Percentiles rank a stretch among this genome's conserved stretches.
Evolutionary conservation across 2,113 vertebrate genomes (phyloP).

Genomic region (Sitta europaea): DNA sequence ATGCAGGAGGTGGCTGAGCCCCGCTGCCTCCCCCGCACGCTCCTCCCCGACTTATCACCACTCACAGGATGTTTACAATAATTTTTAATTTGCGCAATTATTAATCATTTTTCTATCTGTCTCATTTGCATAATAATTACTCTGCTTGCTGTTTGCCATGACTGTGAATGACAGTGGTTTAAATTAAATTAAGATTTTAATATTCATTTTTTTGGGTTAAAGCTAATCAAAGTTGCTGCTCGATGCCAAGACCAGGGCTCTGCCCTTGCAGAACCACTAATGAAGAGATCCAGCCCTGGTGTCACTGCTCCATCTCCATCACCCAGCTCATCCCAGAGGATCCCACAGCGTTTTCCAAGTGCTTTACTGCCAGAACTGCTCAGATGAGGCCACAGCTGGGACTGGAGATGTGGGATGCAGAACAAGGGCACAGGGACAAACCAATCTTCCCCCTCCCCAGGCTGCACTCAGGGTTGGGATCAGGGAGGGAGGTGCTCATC

Average conservation of each 20-base stretch:
- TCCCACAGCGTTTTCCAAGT: rapidly evolving
- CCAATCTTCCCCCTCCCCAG: background rate
- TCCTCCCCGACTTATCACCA: constrained; percentile 69
- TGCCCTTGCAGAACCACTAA: background rate
- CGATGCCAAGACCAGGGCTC: background rate
- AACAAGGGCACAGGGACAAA: background rate
- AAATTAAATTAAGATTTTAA: constrained; percentile 78
- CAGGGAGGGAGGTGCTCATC: background rate
- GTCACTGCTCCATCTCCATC: background rate
- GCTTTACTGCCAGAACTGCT: background rate
- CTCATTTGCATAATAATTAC: constrained; percentile 82
- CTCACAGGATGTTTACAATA: constrained; percentile 80
- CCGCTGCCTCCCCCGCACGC: constrained; percentile 9
- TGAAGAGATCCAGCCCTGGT: background rate
- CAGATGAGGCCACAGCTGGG: background rate
- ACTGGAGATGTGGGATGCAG: background rate
- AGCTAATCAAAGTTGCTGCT: constrained; percentile 61
- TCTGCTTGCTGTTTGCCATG: constrained; percentile 69
- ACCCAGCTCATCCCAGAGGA: background rate
- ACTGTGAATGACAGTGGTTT: constrained; percentile 72
- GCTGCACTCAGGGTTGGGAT: rapidly evolving
- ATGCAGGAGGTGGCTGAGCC: constrained; percentile 25
- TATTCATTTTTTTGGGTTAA: constrained; percentile 33
- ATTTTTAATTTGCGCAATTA: constrained; percentile 81
- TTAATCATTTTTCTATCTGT: constrained; percentile 82